Evolutionary conservation across 1,140 invertebrate species (phyloP), one percentile per base, ranked within the genome.

Genomic region (Drosophila eugracilis): DNA sequence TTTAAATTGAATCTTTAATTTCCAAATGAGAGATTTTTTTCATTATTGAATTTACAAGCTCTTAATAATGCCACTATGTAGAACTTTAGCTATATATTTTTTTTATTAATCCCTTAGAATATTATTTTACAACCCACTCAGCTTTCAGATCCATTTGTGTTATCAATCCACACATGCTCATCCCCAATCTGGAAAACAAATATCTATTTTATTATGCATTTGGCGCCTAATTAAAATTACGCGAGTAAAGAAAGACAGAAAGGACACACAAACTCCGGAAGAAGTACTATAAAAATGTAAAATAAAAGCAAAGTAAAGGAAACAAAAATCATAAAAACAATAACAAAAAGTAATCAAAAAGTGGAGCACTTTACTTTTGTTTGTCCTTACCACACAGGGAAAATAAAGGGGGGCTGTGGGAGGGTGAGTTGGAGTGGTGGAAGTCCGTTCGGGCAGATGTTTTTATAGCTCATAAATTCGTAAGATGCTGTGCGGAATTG

Each of bases 401-500:
- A 52, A 42, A 53, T 52, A 44, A 52, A 34, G 21, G 9, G 17
- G 22, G 59, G 36, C 42, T 17, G 57, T n/a, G n/a, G n/a, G n/a
- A n/a, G n/a, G n/a, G n/a, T n/a, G 49, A 28, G 41, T 63, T 57
- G 37, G n/a, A 5, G 14, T 6, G 22, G 21, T n/a, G 19, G n/a
- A 66, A 39, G 65, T 69, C 65, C 65, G 60, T 48, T 67, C 36
- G 52, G 74, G 58, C 85, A 89, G 85, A 89, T 89, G 85, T 75
- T 89, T 89, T 89, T 89, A 89, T 89, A 89, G 80, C 85, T 89
- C 85, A 89, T 89, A 89, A 89, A 89, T 89, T 89, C 78, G 73
- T 81, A 81, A 85, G 81, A 88, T 66, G 81, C 81, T 86, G 80
- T 67, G 71, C 75, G 76, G 76, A 75, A 89, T 89, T 70, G 72